These are phyloP conservation scores for Borostomias antarcticus DNA, from an alignment of 2,797 vertebrate species.

Conservation along the genomic window DNA sequence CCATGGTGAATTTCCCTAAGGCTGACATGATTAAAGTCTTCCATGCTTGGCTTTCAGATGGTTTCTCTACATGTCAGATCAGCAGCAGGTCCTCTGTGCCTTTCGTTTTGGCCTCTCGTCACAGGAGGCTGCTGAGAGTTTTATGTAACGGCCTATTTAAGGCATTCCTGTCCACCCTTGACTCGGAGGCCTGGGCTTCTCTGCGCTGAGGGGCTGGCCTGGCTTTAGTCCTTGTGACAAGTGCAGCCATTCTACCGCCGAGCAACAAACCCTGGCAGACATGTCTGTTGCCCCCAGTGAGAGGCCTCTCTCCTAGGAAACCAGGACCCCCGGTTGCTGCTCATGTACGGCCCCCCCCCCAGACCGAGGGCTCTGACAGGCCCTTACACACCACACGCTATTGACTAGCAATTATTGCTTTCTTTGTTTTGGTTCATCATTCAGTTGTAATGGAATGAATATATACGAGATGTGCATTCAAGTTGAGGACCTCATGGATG, in stretches of 20 bases:
- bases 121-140: constrained; percentile 61
- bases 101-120: constrained; percentile 20
- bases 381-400: constrained; percentile 50
- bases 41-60: not conserved
- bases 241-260: constrained; percentile 60
- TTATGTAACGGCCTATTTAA: constrained; percentile 74
- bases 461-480: too few species aligned
- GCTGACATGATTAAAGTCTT: not conserved
- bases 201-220: constrained; percentile 56
- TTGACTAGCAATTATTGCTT: too few species aligned
- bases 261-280: constrained; percentile 63
- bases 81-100: constrained; percentile 32
- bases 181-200: constrained; percentile 65
- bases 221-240: constrained; percentile 71
- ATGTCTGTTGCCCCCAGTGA: constrained; percentile 33
- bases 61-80: constrained; percentile 12
- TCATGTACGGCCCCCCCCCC: constrained; percentile 71
- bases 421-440: too few species aligned
- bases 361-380: constrained; percentile 63
- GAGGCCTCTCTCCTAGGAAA: constrained; percentile 58
- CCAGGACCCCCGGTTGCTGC: constrained; percentile 57
- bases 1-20: too few species aligned
- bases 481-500: too few species aligned
- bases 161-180: constrained; percentile 70
- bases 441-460: too few species aligned